phyloP scores from a whole-genome alignment of 2,888 invertebrate genomes.

The Protula sp. region DNA sequence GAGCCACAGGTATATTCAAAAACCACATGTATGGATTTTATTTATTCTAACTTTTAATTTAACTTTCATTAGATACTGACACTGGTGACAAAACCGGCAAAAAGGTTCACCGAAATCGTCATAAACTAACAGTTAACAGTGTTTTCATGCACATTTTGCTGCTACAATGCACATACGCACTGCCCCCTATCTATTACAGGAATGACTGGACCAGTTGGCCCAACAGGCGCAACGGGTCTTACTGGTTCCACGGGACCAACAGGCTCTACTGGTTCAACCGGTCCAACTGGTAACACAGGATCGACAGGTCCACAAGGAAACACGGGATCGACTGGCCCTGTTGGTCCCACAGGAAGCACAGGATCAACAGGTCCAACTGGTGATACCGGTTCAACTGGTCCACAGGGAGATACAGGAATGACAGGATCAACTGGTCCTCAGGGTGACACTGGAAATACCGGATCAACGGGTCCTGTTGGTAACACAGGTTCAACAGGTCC shows the following conservation, averaged over 20 bases:
- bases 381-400: slow-evolving; percentile 8
- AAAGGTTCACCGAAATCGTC: too few relatives aligned
- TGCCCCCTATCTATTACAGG: too few relatives aligned
- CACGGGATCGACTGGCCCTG: neutral
- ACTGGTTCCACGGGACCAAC: neutral
- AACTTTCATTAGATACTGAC: too few relatives aligned
- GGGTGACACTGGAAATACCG: slow-evolving; percentile 7
- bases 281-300: neutral
- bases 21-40: too few relatives aligned
- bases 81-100: too few relatives aligned
- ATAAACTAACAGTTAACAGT: too few relatives aligned
- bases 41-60: too few relatives aligned
- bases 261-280: neutral
- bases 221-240: neutral
- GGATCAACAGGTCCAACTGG: slow-evolving; percentile 1
- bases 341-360: neutral
- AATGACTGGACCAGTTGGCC: neutral
- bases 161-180: too few relatives aligned
- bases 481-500: neutral
- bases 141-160: too few relatives aligned
- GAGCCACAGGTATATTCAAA: too few relatives aligned
- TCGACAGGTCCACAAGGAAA: neutral
- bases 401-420: slow-evolving; percentile 6
- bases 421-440: slow-evolving; percentile 10
- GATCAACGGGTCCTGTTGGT: neutral